phyloP scores from a whole-genome alignment of 2,113 vertebrate species.

The Tretioscincus oriximinensis region DNA sequence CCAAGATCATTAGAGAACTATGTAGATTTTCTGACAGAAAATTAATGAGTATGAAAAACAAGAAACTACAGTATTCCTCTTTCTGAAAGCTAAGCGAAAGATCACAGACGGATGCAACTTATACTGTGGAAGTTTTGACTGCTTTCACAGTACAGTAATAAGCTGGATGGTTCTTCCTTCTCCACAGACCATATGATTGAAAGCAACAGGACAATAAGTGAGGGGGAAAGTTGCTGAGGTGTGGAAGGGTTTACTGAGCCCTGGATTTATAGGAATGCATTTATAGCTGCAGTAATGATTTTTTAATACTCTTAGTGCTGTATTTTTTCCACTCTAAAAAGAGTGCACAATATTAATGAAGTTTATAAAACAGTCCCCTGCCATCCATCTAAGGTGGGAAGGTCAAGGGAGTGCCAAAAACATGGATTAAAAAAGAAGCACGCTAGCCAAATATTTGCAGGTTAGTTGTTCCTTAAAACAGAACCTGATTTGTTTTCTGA shows the following conservation, averaged over 20 bases:
- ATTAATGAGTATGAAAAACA: not conserved
- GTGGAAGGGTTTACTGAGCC: slow-evolving; percentile 59
- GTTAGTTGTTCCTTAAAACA: not conserved
- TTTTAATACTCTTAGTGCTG: slow-evolving; percentile 49
- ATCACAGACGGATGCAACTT: slow-evolving; percentile 13
- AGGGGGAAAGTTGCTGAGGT: slow-evolving; percentile 44
- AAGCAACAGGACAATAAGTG: slow-evolving; percentile 41
- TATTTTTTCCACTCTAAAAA: slow-evolving; percentile 34
- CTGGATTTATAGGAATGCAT: slow-evolving; percentile 43
- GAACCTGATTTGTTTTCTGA: not conserved
- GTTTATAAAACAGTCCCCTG: slow-evolving; percentile 28
- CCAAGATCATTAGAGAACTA: not conserved
- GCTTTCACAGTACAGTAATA: slow-evolving; percentile 50
- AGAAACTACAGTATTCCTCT: not conserved
- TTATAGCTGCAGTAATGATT: slow-evolving; percentile 48
- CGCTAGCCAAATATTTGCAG: not conserved
- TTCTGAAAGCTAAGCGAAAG: slow-evolving; percentile 16
- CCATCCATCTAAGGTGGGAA: not conserved
- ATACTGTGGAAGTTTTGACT: slow-evolving; percentile 46
- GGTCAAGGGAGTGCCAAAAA: not conserved
- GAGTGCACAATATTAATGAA: slow-evolving; percentile 22
- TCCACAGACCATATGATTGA: slow-evolving; percentile 56
- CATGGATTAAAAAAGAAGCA: not conserved
- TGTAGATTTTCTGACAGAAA: not conserved
- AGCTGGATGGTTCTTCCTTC: slow-evolving; percentile 11